Evolutionary conservation across 2,797 vertebrate species (phyloP).

Genomic region (Falco concolor): DNA sequence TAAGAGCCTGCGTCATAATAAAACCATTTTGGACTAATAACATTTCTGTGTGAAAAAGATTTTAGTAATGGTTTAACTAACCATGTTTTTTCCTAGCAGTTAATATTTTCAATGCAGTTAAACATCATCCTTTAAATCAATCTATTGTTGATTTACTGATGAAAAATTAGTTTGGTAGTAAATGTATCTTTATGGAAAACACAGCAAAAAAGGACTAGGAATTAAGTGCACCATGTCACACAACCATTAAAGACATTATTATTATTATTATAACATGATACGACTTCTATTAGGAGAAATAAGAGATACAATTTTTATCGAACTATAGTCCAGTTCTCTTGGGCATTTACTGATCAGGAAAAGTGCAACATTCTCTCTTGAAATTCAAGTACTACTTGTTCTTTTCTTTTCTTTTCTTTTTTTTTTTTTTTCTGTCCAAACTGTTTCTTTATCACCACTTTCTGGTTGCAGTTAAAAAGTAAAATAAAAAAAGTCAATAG

Average conservation of each 20-base stretch:
- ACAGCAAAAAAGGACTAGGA: not conserved
- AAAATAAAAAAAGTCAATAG: slow-evolving; percentile 1
- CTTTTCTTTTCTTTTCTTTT: no score
- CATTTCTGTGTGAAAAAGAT: not conserved
- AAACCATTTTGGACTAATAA: not conserved
- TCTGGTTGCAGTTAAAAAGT: not conserved
- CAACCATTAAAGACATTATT: not conserved
- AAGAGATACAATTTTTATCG: not conserved
- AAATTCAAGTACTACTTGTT: not conserved
- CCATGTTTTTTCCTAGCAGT: not conserved
- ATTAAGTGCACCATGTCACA: not conserved
- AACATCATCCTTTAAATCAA: not conserved
- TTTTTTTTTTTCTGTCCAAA: not conserved
- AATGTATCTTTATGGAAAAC: not conserved
- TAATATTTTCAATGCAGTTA: not conserved
- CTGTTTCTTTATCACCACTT: not conserved
- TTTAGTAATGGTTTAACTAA: not conserved
- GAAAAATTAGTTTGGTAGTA: not conserved
- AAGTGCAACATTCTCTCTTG: not conserved
- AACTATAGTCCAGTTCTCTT: not conserved
- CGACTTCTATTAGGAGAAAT: not conserved
- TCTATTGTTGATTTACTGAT: not conserved
- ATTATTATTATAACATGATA: not conserved
- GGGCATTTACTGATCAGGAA: not conserved
- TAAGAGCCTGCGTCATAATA: not conserved